Conservation (phyloP, 2,113 vertebrate genomes). For the Meleagris gallopavo region DNA sequence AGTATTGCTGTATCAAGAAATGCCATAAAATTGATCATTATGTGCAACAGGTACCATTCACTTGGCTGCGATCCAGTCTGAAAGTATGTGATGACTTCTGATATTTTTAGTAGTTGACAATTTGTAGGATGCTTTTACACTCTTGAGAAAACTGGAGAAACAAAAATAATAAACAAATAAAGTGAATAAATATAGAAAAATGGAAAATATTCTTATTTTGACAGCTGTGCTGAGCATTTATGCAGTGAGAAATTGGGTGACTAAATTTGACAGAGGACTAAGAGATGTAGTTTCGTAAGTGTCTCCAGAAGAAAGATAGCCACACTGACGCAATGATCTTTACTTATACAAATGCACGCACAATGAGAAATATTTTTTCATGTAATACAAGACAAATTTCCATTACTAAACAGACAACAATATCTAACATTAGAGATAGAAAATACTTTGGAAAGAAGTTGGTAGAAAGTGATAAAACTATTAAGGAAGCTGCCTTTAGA, state of each 20-base stretch:
- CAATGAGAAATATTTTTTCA: background rate
- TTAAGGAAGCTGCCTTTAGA: background rate
- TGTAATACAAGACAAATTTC: background rate
- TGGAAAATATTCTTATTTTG: background rate
- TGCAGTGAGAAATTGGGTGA: background rate
- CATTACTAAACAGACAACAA: background rate
- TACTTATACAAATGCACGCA: background rate
- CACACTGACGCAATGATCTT: background rate
- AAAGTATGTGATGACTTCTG: background rate
- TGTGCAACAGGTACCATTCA: background rate
- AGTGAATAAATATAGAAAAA: background rate
- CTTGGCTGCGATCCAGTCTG: background rate
- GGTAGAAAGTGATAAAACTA: background rate
- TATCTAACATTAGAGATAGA: background rate
- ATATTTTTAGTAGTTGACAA: background rate
- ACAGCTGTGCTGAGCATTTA: background rate
- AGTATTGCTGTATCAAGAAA: background rate
- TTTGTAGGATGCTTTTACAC: background rate
- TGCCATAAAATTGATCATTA: background rate
- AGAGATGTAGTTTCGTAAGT: background rate
- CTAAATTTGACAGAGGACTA: background rate
- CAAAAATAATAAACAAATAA: too few species aligned
- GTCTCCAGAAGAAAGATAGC: rapidly evolving
- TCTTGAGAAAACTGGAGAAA: background rate
- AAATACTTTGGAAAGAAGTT: background rate